Base-by-base conservation (phyloP, 2,888 invertebrate species). In the Pollenia labialis region DNA sequence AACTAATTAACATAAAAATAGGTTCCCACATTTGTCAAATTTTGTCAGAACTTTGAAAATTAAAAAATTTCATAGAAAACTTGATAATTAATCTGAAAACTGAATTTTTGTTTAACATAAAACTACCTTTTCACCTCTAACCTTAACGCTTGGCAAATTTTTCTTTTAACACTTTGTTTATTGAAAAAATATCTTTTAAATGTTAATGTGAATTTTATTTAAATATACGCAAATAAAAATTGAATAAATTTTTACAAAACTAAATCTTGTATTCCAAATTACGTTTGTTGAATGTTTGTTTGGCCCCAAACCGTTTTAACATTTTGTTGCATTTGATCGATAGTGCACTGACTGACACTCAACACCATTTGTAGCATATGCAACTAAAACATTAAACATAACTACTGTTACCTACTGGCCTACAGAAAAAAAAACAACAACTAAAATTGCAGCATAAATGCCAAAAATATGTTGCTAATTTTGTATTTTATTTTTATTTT, bases 381-480 rank as follows among this genome's bases (percentile, higher is more conserved):
- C 64, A 79, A 58, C 66, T 68, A 48, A 60, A 54, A 44, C 56
- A 62, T 68, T 58, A 52, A 75, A 50, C 18, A 62, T 40, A 79
- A 82, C 69, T 82, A 71, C 85, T 82, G 75, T 86, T 82, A 75
- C 82, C 85, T 82, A 80, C 64, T 86, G 79, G 69, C 85, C 79
- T 64, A 79, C 69, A 85, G 64, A 52, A 60, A 54, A 46, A 60
- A 48, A 14, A 54, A 40, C 32, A 60, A 64, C 46, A 64, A 42
- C 18, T 9, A 46, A 56, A 23, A 48, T 16, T 48, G 42, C n/a
- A 9, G 4, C 42, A 75, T 44, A 77, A 77, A 75, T 69, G 54
- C 62, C 76, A 76, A 62, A 69, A 66, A 48, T 64, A 52, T 81
- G 32, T 76, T 32, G 32, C 6, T 32, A 0, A 32, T 32, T 32